phyloP scores from a whole-genome alignment of 2,888 invertebrate genomes.

The Polydrusus cervinus region DNA sequence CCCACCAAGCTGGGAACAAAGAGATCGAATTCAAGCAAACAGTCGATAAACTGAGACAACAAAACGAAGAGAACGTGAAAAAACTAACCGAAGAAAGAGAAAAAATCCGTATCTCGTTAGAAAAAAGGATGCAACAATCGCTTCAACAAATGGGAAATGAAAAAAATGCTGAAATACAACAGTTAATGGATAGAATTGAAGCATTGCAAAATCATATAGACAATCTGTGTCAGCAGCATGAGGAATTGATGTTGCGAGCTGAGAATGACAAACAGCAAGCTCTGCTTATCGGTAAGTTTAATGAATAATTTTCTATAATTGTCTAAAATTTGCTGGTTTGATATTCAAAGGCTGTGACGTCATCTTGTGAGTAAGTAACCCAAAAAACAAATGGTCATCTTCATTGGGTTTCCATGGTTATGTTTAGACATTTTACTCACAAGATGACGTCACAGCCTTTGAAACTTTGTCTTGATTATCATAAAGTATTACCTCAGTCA shows the following conservation, averaged over 20 bases:
- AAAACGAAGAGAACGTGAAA: conserved; percentile 82
- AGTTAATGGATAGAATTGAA: conserved; percentile 85
- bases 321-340: too few relatives aligned
- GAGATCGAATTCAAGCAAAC: conserved; percentile 87
- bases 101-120: conserved; percentile 80
- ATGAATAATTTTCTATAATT: not conserved
- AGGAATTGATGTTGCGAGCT: conserved; percentile 90
- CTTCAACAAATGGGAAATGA: conserved; percentile 82
- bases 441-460: too few relatives aligned
- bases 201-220: conserved; percentile 87
- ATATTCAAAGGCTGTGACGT: too few relatives aligned
- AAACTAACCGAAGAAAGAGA: conserved; percentile 88
- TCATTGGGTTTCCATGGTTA: too few relatives aligned
- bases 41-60: conserved; percentile 81
- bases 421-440: too few relatives aligned
- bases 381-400: too few relatives aligned
- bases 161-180: conserved; percentile 85
- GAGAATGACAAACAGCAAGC: conserved; percentile 98
- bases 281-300: conserved; percentile 80
- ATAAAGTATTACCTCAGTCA: too few relatives aligned
- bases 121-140: conserved; percentile 88
- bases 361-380: too few relatives aligned
- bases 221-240: conserved; percentile 91
- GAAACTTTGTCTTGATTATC: too few relatives aligned
- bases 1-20: conserved; percentile 83